Evolutionary conservation across 2,888 invertebrate genomes (phyloP), one percentile per base, ranked within the genome.

Genomic region (Cryptocephalus primarius): DNA sequence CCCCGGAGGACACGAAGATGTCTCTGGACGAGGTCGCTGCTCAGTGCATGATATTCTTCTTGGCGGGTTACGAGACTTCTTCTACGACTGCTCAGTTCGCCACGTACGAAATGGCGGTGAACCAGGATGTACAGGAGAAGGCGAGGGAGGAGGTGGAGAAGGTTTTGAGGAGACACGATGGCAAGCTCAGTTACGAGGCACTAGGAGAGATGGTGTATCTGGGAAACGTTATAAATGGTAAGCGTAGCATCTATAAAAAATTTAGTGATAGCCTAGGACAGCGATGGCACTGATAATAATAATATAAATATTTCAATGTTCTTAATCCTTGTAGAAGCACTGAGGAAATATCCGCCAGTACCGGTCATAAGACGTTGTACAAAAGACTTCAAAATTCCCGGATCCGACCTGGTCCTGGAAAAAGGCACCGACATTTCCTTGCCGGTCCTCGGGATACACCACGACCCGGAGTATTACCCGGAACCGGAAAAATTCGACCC

Each of bases 291-390:
- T 4, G 6, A 22, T 22, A 22, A 6, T 22, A 22, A 22, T 4
- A 22, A 22, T 22, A 6, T 22, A 22, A n/a, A n/a, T n/a, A n/a
- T n/a, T n/a, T n/a, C n/a, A n/a, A 32, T 10, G 8, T 10, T 33
- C 10, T 9, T 4, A 11, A 12, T 43, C 38, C 38, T 60, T 58
- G 47, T 56, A 66, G 71, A 72, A 58, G 65, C 68, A 0, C 54
- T 70, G 14, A 55, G 72, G 14, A 55, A 63, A 39, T 64, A 66
- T 47, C 66, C 71, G 9, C 64, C 67, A 4, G 55, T 60, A 2
- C 48, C 57, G 8, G 12, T 61, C 9, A 47, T 50, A 31, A 49
- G 65, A 32, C 34, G 50, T 32, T 57, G 59, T 46, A 56, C 49
- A 36, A 55, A 59, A 44, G 44, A 46, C 2, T 70, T 64, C 52